Base-by-base conservation (phyloP, 2,113 vertebrate species). In the Acrocephalus arundinaceus region DNA sequence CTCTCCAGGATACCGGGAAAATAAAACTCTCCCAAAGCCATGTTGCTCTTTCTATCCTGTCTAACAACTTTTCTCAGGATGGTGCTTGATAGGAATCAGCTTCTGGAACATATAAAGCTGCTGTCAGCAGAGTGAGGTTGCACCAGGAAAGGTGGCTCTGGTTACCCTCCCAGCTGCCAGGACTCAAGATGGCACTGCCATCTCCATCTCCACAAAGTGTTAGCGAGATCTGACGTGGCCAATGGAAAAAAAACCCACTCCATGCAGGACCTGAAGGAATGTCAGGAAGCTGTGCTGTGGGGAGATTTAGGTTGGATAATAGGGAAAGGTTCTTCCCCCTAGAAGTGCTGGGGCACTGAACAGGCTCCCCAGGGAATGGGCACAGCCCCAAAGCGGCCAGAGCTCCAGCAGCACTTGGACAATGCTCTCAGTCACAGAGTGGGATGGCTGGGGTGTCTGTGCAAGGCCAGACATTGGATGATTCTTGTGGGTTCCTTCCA, bases 271-370 rank as follows among this genome's bases (percentile, higher is more conserved):
- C 46, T 30, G 28, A 67, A 51, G 52, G 28, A 74, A 46, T 37
- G 11, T 37, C 77, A 78, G 30, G 13, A 66, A 67, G 7, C 20
- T 67, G 8, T 39, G 9, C 7, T 51, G 24, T 7, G 22, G 17
- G 6, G 10, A 67, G 33, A 37, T 39, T 52, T 39, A 28, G 46
- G 19, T 21, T 21, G 37, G 18, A n/a, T 21, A 28, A 7, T 2
- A 39, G 37, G 15, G 13, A 45, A 74, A 66, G 18, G 2, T 28
- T 74, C 59, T 89, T 80, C 8, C 31, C 25, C 8, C 12, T 12
- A 51, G 8, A 52, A 31, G 22, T 28, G 13, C 1, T 59, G 33
- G 25, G 43, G 15, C 37, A 46, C 28, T 67, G 52, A 0, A 0
- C 33, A 66, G 45, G 27, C 7, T 74, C 33, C 59, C 23, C 28